Conservation (phyloP, 2,797 vertebrate genomes). For the Gephyroberyx darwinii region DNA sequence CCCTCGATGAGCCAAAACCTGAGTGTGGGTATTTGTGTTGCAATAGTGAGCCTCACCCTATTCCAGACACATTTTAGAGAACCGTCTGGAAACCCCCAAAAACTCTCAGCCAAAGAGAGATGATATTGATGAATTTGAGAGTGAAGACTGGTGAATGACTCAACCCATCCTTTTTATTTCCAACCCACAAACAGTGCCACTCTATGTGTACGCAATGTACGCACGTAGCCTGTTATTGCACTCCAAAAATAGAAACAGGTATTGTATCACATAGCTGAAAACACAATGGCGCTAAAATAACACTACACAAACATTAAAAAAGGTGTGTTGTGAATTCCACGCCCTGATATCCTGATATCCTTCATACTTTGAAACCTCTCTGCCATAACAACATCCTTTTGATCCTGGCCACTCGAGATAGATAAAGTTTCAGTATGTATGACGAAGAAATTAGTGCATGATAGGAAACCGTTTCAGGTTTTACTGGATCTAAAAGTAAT, state of each 20-base stretch:
- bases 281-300: background rate
- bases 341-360: background rate
- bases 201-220: background rate
- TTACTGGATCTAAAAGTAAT: background rate
- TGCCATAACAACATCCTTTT: background rate
- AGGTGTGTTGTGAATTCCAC: background rate
- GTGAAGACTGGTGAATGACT: conserved; percentile 31
- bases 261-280: background rate
- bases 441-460: conserved; percentile 8
- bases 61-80: background rate
- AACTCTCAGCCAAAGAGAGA: conserved; percentile 20
- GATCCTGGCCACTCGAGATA: background rate
- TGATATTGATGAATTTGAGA: conserved; percentile 8
- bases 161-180: conserved; percentile 19
- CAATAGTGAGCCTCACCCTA: background rate
- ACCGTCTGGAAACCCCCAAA: conserved; percentile 50
- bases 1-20: background rate
- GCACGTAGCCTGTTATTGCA: background rate
- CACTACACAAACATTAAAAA: background rate
- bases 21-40: background rate
- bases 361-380: background rate
- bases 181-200: background rate
- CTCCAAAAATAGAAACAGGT: background rate
- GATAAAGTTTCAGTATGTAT: conserved; percentile 12
- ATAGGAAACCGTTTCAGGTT: too few species aligned